Evolutionary conservation across 1,140 invertebrate genomes (phyloP), one percentile per base, ranked within the genome.

Genomic region (Grapholita molesta): DNA sequence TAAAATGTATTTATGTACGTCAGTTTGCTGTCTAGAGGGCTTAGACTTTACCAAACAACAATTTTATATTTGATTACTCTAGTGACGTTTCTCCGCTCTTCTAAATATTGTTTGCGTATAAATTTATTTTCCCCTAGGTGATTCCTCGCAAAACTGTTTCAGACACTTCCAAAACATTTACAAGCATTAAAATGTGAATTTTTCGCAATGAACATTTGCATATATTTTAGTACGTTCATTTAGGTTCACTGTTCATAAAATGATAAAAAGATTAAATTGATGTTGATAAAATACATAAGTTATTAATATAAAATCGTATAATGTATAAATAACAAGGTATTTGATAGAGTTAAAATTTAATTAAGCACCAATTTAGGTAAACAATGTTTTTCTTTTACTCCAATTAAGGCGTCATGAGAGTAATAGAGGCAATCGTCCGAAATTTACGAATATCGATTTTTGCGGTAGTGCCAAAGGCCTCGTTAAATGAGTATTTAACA

Each of bases 31-130:
- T 61, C 28, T 61, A n/a, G 12, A 32, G n/a, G 55, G 55, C 24
- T 28, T n/a, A 61, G 55, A 61, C 25, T n/a, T 32, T 23, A 30
- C 24, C 28, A 18, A 61, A 57, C 15, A 61, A 25, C n/a, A 48
- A 21, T 21, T 61, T 61, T 28, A 28, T 61, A 28, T 61, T 61
- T 61, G 30, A 61, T 61, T 61, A 61, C 55, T 15, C 24, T 28
- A 15, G 55, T 61, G 25, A 32, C 24, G 53, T 15, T 15, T 48
- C 42, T 48, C 15, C 6, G 42, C 42, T 21, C 28, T 30, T 7
- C 42, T 8, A 21, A 48, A 48, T 9, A 48, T 48, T 48, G 7
- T 48, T 48, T 48, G 42, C 42, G 18, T 48, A 21, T 48, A 48
- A 21, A 48, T 48, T 48, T 48, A 48, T 48, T 48, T 21, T 48